Conservation (phyloP, 1,140 invertebrate species). For the Anagrus nilaparvatae region DNA sequence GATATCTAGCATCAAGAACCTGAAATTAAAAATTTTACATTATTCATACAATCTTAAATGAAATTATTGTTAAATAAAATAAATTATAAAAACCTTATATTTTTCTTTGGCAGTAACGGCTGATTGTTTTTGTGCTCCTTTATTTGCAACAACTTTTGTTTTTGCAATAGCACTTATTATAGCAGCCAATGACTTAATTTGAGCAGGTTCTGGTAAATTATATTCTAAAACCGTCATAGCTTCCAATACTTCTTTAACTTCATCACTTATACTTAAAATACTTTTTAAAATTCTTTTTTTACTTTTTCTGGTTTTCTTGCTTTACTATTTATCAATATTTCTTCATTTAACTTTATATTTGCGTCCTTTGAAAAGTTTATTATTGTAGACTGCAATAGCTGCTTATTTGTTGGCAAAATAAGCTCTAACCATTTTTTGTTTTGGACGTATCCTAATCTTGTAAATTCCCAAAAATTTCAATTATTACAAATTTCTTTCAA, state of each 20-base stretch:
- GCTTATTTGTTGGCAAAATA: constrained; percentile 48
- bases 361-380: constrained; percentile 48
- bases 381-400: constrained; percentile 46
- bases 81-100: constrained; percentile 39
- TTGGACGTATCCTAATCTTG: constrained; percentile 50
- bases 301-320: constrained; percentile 28
- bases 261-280: constrained; percentile 26
- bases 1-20: constrained; percentile 57
- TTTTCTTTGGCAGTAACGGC: constrained; percentile 45
- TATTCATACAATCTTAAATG: neutral
- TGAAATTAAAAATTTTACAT: constrained; percentile 5
- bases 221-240: constrained; percentile 31
- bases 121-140: constrained; percentile 17
- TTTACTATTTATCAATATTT: constrained; percentile 26
- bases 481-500: too few species aligned
- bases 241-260: constrained; percentile 42
- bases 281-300: constrained; percentile 21
- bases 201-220: constrained; percentile 22
- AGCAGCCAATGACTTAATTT: too few species aligned
- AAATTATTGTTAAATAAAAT: neutral
- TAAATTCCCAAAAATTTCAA: constrained; percentile 52
- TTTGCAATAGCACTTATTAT: constrained; percentile 1
- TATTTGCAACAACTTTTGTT: constrained; percentile 11
- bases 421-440: constrained; percentile 47
- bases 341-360: constrained; percentile 49